A percentile compares a stretch with the other conserved stretches of the same genome.
Evolutionary conservation across 2,888 invertebrate genomes (phyloP).

Genomic region (Alentia gelatinosa): DNA sequence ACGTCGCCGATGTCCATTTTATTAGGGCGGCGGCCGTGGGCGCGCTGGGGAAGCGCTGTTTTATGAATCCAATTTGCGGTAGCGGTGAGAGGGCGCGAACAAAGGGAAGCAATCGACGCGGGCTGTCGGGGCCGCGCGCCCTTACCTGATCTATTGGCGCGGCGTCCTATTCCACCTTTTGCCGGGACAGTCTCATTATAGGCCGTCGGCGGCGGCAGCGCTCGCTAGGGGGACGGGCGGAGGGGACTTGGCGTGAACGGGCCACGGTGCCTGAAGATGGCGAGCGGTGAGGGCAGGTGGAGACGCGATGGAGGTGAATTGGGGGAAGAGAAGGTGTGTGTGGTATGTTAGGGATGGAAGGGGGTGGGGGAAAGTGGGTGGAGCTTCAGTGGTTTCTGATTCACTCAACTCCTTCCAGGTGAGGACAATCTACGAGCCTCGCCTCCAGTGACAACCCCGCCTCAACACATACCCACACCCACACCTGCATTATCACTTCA

Average conservation of each 20-base stretch:
- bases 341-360: not conserved
- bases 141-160: conserved; percentile 37
- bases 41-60: conserved; percentile 14
- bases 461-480: too few relatives aligned
- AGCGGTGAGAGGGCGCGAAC: conserved; percentile 41
- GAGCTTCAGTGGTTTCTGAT: too few relatives aligned
- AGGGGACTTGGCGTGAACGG: not conserved
- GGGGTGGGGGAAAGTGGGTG: not conserved
- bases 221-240: not conserved
- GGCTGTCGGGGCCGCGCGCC: not conserved
- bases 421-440: too few relatives aligned
- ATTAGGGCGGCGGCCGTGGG: not conserved
- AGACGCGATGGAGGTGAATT: too few relatives aligned
- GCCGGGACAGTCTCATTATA: conserved; percentile 16
- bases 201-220: not conserved
- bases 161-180: conserved; percentile 41
- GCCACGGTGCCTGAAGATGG: too few relatives aligned
- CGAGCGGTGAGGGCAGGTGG: too few relatives aligned
- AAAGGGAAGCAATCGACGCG: conserved; percentile 34
- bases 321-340: not conserved
- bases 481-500: too few relatives aligned
- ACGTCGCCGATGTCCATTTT: conserved; percentile 46
- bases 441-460: too few relatives aligned
- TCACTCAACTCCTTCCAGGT: too few relatives aligned
- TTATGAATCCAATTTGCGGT: conserved; percentile 53